phyloP scores from a whole-genome alignment of 2,113 vertebrate genomes.

The Heptranchias perlo region DNA sequence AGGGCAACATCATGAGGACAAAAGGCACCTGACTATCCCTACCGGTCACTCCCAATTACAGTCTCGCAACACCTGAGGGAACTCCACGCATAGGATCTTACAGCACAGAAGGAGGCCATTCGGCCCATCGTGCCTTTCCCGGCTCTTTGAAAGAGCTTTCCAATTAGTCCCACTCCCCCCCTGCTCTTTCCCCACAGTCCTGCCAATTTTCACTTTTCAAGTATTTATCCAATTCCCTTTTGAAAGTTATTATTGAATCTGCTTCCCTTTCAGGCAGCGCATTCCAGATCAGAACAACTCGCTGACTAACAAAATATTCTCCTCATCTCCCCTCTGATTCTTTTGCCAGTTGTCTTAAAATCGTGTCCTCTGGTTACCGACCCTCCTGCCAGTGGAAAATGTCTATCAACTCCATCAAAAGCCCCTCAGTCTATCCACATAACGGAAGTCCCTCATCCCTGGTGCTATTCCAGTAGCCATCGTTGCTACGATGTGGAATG shows the following conservation, averaged over 20 bases:
- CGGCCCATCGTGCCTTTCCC: neutral
- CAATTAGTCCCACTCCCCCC: neutral
- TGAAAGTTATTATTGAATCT: neutral
- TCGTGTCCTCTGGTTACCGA: no score
- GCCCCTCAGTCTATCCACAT: no score
- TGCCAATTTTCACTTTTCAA: neutral
- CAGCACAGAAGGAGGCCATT: neutral
- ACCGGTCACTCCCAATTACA: neutral
- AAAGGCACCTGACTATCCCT: neutral
- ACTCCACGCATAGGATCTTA: no score
- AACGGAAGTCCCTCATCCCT: no score
- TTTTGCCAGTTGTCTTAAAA: no score
- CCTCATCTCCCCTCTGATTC: no score
- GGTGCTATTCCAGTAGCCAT: no score
- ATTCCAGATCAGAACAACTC: no score
- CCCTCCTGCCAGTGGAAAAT: no score
- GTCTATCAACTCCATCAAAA: no score
- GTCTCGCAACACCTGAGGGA: neutral
- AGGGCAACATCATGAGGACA: neutral
- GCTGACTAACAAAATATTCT: no score
- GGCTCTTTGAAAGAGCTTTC: neutral
- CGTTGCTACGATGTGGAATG: no score
- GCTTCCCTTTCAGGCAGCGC: neutral
- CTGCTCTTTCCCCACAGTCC: neutral
- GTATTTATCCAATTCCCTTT: neutral